Conservation (phyloP, 2,888 invertebrate genomes). For the Caprella mutica region DNA sequence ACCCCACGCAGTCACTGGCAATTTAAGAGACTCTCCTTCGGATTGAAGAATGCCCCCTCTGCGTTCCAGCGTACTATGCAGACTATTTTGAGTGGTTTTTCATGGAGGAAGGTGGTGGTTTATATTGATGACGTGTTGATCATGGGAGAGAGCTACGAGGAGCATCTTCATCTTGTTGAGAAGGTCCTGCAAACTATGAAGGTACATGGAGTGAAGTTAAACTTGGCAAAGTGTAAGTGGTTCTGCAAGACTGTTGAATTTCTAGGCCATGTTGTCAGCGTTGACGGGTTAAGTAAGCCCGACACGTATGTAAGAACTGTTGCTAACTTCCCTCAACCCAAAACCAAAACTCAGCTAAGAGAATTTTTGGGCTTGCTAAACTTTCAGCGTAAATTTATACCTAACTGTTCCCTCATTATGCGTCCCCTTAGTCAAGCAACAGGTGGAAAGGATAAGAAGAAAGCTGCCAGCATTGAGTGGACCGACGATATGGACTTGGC, state of each 20-base stretch:
- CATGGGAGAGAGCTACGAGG: not conserved
- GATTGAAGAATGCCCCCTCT: not conserved
- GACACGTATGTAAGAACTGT: not conserved
- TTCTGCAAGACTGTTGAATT: not conserved
- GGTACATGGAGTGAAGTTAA: not conserved
- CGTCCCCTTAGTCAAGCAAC: not conserved
- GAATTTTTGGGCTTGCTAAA: not conserved
- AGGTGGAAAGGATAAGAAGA: too few species aligned
- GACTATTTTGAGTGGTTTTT: not conserved
- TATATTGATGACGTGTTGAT: conserved; percentile 5
- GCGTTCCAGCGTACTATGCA: not conserved
- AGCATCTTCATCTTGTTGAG: not conserved
- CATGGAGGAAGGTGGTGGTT: not conserved
- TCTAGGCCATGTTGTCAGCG: not conserved
- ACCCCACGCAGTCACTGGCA: not conserved
- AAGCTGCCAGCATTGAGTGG: not conserved
- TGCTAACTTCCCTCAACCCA: not conserved
- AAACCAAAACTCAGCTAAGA: not conserved
- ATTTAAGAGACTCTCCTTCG: not conserved
- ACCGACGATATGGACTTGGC: not conserved
- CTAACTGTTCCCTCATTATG: not conserved
- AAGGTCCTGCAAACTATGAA: not conserved
- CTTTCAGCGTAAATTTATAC: not conserved
- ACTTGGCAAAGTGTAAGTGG: not conserved
- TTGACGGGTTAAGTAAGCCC: not conserved